These are phyloP conservation scores for cattle (Bos taurus) DNA, from an alignment of 2,113 vertebrate species.

Conservation along the genomic window DNA sequence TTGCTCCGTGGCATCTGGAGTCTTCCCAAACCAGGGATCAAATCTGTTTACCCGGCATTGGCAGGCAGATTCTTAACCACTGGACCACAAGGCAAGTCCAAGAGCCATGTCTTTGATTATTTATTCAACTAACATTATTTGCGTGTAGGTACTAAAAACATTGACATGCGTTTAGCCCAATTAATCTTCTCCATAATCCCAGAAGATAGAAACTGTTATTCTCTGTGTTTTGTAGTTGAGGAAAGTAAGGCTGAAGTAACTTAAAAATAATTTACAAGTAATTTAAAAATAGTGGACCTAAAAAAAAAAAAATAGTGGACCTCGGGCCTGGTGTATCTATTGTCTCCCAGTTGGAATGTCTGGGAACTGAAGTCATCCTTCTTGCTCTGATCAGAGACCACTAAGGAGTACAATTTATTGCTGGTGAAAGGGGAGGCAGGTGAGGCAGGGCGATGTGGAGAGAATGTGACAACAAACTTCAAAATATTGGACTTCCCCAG, in stretches of 20 bases:
- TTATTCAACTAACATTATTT: not conserved
- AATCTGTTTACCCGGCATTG: rapidly evolving
- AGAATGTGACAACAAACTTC: not conserved
- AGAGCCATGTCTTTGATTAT: not conserved
- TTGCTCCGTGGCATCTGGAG: not conserved
- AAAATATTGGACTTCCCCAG: not conserved
- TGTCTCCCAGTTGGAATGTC: not conserved
- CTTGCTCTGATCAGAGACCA: not conserved
- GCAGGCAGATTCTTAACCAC: not conserved
- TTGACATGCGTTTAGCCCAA: not conserved
- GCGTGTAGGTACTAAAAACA: not conserved
- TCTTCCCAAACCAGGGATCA: not conserved
- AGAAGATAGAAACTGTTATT: not conserved
- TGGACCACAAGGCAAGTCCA: not conserved
- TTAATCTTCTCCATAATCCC: not conserved
- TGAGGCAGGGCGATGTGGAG: not conserved
- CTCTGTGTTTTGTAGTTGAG: not conserved
- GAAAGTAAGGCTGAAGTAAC: not conserved
- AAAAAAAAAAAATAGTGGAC: not conserved
- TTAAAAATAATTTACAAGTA: not conserved
- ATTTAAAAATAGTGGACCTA: not conserved
- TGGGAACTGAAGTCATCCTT: not conserved
- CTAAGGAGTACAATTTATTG: not conserved
- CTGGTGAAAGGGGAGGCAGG: not conserved
- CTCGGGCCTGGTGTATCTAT: not conserved